A percentile compares a stretch with the other conserved stretches of the same genome.
Conservation (phyloP, 2,797 vertebrate genomes). For the Gila robusta region DNA sequence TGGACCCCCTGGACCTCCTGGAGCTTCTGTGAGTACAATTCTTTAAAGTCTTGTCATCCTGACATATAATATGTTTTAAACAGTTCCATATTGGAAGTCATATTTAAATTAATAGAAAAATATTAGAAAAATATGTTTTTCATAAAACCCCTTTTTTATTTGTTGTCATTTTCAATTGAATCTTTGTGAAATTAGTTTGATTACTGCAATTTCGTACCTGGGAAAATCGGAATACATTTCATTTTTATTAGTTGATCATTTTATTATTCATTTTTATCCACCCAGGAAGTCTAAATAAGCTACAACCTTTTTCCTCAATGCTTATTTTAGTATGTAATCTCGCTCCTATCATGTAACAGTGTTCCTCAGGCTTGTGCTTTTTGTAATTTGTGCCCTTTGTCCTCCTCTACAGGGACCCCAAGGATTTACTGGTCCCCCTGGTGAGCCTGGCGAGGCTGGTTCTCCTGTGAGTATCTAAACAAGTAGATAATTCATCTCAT, state of each 20-base stretch:
- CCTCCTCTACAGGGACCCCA: conserved; percentile 88
- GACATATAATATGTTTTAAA: neutral
- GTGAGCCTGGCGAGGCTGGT: conserved; percentile 95
- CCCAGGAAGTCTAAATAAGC: neutral
- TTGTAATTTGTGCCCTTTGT: conserved; percentile 39
- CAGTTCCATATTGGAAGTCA: neutral
- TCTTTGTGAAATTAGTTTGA: neutral
- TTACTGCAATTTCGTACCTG: too few relatives aligned
- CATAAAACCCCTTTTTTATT: neutral
- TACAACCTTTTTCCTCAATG: neutral
- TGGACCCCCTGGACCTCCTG: conserved; percentile 89
- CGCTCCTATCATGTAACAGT: neutral
- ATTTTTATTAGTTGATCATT: neutral
- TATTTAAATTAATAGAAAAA: neutral
- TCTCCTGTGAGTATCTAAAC: conserved; percentile 85
- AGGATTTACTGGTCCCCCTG: conserved; percentile 96
- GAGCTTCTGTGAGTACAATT: conserved; percentile 85
- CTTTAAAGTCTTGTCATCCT: neutral
- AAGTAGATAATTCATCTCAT: neutral
- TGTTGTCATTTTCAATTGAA: neutral
- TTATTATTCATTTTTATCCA: neutral
- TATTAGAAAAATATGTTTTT: neutral
- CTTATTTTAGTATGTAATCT: neutral
- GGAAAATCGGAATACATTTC: neutral
- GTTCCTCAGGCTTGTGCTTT: neutral